Base-by-base conservation (phyloP, 2,797 vertebrate genomes). In the Acomys russatus region DNA sequence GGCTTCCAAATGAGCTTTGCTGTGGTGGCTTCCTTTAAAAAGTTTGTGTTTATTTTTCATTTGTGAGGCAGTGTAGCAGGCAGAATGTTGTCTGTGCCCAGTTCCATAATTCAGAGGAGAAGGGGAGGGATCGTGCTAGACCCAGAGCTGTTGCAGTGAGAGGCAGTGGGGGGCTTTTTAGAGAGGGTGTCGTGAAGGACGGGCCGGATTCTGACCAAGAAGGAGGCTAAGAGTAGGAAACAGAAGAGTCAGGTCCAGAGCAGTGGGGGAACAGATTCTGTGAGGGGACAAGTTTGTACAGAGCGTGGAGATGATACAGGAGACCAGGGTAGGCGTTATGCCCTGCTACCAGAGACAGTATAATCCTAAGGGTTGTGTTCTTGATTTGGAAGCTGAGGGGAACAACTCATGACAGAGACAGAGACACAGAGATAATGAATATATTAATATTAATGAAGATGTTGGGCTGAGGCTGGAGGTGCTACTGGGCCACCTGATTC, bases 281-380 rank as follows among this genome's bases (percentile, higher is more conserved):
- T 7, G 6, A 56, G 63, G 94, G 14, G 6, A 38, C 76, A 56
- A 0, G 3, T 66, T 70, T 87, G 12, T 51, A 25, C 11, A n/a
- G 59, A 51, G 10, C 28, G 1, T 35, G 59, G 79, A 64, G 38
- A 9, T 38, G 59, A 8, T 22, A 30, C 28, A 22, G 22, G n/a
- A 87, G 11, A 33, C 2, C 8, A 0, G 35, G 30, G 12, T 38
- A 14, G 35, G 68, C 20, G 0, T 18, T 0, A 2, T 35, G 2
- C 8, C 44, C 44, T 61, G 12, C 54, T 54, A 23, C 35, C 8
- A 20, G 51, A 2, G 14, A 15, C 6, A 0, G n/a, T 56, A 68
- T 25, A 82, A 30, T 33, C 14, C 22, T 2, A 9, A 66, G 35
- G 70, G 20, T 14, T 66, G 87, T 78, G 10, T 38, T 3, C n/a